Evolutionary conservation across 2,888 invertebrate genomes (phyloP).

Genomic region (Chrysolina oricalcia): DNA sequence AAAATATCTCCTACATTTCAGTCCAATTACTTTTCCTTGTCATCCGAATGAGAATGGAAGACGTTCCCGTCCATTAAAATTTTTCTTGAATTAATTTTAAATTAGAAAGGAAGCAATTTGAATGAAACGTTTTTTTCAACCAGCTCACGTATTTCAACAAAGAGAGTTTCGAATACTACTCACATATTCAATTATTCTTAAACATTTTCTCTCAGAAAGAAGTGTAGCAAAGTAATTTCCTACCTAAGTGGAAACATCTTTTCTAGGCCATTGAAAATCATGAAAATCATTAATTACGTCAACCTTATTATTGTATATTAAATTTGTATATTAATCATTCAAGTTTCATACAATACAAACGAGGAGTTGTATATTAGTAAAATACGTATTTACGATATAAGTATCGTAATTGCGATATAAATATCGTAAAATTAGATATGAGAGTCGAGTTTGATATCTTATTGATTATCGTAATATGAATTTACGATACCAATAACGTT

Average conservation of each 20-base stretch:
- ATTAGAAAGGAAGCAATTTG: conserved; percentile 21
- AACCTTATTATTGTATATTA: no score
- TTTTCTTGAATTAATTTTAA: conserved; percentile 23
- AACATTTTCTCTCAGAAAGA: background rate
- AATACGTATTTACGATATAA: no score
- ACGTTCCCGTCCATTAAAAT: conserved; percentile 14
- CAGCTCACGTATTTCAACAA: conserved; percentile 25
- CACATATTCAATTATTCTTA: conserved; percentile 22
- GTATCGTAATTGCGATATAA: no score
- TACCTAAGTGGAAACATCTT: no score
- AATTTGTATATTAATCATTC: background rate
- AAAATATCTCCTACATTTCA: conserved; percentile 1
- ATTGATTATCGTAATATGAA: no score
- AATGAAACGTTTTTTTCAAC: conserved; percentile 9
- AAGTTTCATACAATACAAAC: no score
- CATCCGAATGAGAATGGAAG: conserved; percentile 6
- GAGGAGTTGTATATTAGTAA: no score
- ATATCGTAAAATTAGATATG: no score
- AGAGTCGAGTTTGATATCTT: no score
- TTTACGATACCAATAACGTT: no score
- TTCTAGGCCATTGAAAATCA: no score
- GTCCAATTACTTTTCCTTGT: background rate
- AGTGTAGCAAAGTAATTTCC: background rate
- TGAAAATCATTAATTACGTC: no score
- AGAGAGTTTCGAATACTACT: conserved; percentile 19